These are phyloP conservation scores for Iguana delicatissima DNA, from an alignment of 2,797 vertebrate genomes.

Conservation along the genomic window DNA sequence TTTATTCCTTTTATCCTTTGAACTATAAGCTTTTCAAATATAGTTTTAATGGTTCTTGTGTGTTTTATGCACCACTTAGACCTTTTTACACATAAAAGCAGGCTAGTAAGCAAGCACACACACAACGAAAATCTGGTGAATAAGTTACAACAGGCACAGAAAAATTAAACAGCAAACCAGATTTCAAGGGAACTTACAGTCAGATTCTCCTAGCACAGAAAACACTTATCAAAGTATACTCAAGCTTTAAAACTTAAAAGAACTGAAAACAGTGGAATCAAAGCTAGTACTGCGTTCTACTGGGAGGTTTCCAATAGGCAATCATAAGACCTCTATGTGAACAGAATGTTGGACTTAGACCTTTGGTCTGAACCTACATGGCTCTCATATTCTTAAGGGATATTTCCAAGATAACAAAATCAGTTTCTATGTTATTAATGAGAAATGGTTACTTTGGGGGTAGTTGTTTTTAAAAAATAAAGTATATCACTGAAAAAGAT, in stretches of 20 bases:
- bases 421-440: neutral
- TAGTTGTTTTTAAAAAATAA: neutral
- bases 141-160: neutral
- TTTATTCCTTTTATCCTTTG: neutral
- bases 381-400: neutral
- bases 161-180: neutral
- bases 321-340: neutral
- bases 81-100: neutral
- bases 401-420: neutral
- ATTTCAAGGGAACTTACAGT: neutral
- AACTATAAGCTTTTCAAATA: neutral
- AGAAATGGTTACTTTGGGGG: neutral
- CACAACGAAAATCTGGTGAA: neutral
- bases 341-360: no score
- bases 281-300: neutral
- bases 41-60: neutral
- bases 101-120: neutral
- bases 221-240: constrained; percentile 9
- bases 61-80: neutral
- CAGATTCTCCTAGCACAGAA: neutral
- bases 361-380: no score
- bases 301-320: neutral
- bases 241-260: neutral
- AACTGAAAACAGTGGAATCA: neutral
- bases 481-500: neutral